Conservation (phyloP, 2,797 vertebrate genomes). For the Neosalanx taihuensis region DNA sequence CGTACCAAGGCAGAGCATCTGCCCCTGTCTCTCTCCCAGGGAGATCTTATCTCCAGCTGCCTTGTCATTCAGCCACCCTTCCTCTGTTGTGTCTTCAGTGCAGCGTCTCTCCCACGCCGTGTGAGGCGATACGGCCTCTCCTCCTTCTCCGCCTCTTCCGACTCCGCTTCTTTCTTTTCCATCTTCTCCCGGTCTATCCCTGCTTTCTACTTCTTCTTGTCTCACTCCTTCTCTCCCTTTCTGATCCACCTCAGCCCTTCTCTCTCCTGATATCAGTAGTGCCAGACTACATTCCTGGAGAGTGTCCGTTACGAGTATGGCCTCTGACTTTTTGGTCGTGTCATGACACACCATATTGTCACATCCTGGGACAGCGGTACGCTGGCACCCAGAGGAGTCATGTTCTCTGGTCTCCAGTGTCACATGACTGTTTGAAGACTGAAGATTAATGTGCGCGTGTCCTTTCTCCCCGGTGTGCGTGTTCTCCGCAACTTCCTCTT, state of each 20-base stretch:
- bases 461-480: slow-evolving; percentile 32
- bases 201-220: too few relatives aligned
- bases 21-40: slow-evolving; percentile 51
- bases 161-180: slow-evolving; percentile 12
- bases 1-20: slow-evolving; percentile 53
- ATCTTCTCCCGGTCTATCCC: too few relatives aligned
- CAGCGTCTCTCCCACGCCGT: slow-evolving; percentile 58
- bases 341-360: slow-evolving; percentile 42
- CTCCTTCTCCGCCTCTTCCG: slow-evolving; percentile 38
- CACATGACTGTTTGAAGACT: slow-evolving; percentile 42
- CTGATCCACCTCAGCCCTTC: slow-evolving; percentile 30
- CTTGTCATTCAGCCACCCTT: slow-evolving; percentile 57
- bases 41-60: slow-evolving; percentile 58
- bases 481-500: slow-evolving; percentile 33
- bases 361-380: slow-evolving; percentile 42
- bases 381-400: slow-evolving; percentile 1
- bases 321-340: slow-evolving; percentile 58
- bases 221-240: slow-evolving; percentile 38
- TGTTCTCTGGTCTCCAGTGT: slow-evolving; percentile 19
- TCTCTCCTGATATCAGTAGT: slow-evolving; percentile 44
- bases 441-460: slow-evolving; percentile 26
- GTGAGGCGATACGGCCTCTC: slow-evolving; percentile 38
- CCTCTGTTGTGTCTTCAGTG: slow-evolving; percentile 62
- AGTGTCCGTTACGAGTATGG: slow-evolving; percentile 50
- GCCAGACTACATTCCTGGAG: slow-evolving; percentile 47